These are phyloP conservation scores for Limnephilus lunatus DNA, from an alignment of 2,888 invertebrate species.

Conservation along the genomic window DNA sequence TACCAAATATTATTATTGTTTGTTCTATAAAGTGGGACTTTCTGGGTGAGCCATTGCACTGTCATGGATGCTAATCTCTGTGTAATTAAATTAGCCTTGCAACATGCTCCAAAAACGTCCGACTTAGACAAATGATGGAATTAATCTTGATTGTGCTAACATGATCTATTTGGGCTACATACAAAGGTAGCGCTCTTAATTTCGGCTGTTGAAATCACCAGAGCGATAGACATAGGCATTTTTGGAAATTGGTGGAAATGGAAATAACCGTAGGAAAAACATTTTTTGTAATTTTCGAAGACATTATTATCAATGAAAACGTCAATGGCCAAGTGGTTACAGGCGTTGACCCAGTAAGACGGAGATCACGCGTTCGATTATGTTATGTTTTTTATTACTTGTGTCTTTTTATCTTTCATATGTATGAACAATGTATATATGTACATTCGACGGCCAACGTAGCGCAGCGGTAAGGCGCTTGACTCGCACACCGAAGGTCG, in stretches of 20 bases:
- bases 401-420: no score
- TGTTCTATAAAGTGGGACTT: neutral
- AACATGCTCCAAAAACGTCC: neutral
- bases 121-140: neutral
- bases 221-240: neutral
- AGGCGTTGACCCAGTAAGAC: no score
- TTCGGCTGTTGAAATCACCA: neutral
- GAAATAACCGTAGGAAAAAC: neutral
- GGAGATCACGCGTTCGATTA: no score
- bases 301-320: no score
- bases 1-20: slow-evolving; percentile 26
- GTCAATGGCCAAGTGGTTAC: no score
- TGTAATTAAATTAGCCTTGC: slow-evolving; percentile 12
- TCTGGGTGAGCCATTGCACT: neutral
- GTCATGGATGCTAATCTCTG: slow-evolving; percentile 6
- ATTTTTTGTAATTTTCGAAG: no score
- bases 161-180: neutral
- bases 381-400: no score
- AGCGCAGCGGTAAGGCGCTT: no score
- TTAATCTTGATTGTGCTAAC: slow-evolving; percentile 2
- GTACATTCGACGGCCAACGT: no score
- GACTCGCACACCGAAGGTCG: no score
- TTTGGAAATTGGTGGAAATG: no score
- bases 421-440: no score
- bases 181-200: neutral